Evolutionary conservation across 2,888 invertebrate genomes (phyloP), one percentile per base, ranked within the genome.

Genomic region (Lobophora halterata): DNA sequence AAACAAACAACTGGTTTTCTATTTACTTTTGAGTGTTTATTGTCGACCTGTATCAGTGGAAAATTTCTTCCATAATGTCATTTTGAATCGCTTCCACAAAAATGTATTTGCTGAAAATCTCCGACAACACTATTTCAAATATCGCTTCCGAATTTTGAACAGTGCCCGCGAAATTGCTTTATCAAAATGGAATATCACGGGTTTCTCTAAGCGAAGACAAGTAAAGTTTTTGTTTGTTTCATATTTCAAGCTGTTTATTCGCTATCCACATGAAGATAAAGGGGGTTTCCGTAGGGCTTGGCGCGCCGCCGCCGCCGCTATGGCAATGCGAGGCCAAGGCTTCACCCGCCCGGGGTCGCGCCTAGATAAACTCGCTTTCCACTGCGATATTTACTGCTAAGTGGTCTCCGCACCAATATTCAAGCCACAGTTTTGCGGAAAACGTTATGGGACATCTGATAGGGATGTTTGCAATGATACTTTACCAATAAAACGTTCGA

Each of bases 1-100:
- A 5, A 49, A 49, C 20, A 38, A 41, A 13, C 17, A 21, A 25
- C 11, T n/a, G n/a, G n/a, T n/a, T n/a, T n/a, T n/a, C n/a, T n/a
- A n/a, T n/a, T n/a, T n/a, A n/a, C n/a, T n/a, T n/a, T n/a, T n/a
- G n/a, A n/a, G n/a, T n/a, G n/a, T n/a, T n/a, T n/a, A n/a, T n/a
- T n/a, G n/a, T n/a, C n/a, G n/a, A n/a, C n/a, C n/a, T n/a, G n/a
- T n/a, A n/a, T n/a, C n/a, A n/a, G n/a, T n/a, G n/a, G n/a, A n/a
- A n/a, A n/a, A n/a, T n/a, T n/a, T n/a, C n/a, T n/a, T n/a, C n/a
- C n/a, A n/a, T n/a, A n/a, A n/a, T n/a, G n/a, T n/a, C n/a, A n/a
- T n/a, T n/a, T 19, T 19, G 18, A 19, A n/a, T 19, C 1, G 3
- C 18, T n/a, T 6, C 3, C 5, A 2, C 1, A n/a, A 1, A 19